phyloP scores from a whole-genome alignment of 2,113 vertebrate species.

The Epinephelus fuscoguttatus region DNA sequence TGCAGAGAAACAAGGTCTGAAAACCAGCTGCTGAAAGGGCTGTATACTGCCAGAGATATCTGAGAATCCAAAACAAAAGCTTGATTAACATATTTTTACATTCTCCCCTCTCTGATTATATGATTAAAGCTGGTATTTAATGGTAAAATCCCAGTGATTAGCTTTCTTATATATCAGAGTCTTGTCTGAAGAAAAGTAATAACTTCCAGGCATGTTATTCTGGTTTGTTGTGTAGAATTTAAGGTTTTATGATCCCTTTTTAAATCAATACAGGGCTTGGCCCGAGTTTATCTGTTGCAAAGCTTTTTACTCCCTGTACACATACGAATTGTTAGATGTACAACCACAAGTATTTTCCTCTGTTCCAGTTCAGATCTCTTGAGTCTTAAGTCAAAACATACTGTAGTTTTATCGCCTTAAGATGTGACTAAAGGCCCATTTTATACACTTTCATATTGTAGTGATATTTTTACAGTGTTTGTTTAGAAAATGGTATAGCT shows the following conservation, averaged over 20 bases:
- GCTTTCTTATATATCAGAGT: background rate
- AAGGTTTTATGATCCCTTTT: conserved; percentile 27
- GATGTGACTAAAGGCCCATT: background rate
- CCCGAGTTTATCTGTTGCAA: conserved; percentile 38
- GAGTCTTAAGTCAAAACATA: background rate
- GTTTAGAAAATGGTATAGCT: background rate
- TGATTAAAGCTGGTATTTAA: background rate
- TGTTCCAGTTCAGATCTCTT: conserved; percentile 16
- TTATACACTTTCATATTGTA: background rate
- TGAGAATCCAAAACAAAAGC: background rate
- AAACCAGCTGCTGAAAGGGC: conserved; percentile 1
- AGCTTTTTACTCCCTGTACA: conserved; percentile 35
- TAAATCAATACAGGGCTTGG: conserved; percentile 53
- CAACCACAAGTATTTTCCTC: conserved; percentile 14
- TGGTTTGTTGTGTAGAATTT: conserved; percentile 19
- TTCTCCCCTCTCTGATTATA: background rate
- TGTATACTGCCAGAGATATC: background rate
- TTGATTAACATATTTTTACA: background rate
- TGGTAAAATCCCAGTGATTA: background rate
- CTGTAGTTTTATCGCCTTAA: background rate
- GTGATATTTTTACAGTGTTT: background rate
- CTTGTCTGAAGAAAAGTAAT: background rate
- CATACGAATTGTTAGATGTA: conserved; percentile 15
- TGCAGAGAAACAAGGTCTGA: conserved; percentile 8
- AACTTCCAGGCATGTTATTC: conserved; percentile 9